Evolutionary conservation across 2,888 invertebrate genomes (phyloP).

Genomic region (Helicoverpa assulta): DNA sequence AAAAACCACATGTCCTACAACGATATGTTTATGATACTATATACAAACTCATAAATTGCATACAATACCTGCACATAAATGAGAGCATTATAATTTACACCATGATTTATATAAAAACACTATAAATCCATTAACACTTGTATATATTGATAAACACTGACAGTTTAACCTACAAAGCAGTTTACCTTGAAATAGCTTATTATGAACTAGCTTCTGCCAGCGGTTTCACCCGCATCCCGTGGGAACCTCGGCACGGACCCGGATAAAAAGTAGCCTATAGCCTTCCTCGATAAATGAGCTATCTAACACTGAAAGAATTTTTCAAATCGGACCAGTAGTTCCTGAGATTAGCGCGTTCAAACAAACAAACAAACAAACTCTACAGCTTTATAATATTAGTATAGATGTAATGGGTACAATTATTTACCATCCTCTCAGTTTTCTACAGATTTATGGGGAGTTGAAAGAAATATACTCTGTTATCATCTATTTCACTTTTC

Average conservation of each 20-base stretch:
- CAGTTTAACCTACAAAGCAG: conserved; percentile 10
- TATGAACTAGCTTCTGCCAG: too few species aligned
- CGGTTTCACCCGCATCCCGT: too few species aligned
- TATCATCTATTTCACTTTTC: too few species aligned
- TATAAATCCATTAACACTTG: conserved; percentile 34
- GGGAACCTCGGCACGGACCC: too few species aligned
- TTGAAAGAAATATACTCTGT: background rate
- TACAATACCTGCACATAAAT: conserved; percentile 41
- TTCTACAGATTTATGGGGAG: background rate
- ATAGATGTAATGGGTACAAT: conserved; percentile 3
- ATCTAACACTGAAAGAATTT: too few species aligned
- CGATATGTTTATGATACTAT: conserved; percentile 35
- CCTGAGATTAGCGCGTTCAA: too few species aligned
- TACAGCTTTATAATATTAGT: too few species aligned
- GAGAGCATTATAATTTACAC: conserved; percentile 32
- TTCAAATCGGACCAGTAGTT: too few species aligned
- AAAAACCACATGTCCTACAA: background rate
- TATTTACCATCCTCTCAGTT: conserved; percentile 5
- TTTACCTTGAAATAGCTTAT: conserved; percentile 36
- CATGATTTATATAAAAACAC: conserved; percentile 25
- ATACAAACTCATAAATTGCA: conserved; percentile 39
- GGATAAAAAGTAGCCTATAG: too few species aligned
- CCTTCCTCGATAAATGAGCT: too few species aligned
- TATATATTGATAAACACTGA: conserved; percentile 3
- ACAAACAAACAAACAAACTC: too few species aligned